phyloP scores from a whole-genome alignment of 2,113 vertebrate species.

The Salvelinus namaycush region DNA sequence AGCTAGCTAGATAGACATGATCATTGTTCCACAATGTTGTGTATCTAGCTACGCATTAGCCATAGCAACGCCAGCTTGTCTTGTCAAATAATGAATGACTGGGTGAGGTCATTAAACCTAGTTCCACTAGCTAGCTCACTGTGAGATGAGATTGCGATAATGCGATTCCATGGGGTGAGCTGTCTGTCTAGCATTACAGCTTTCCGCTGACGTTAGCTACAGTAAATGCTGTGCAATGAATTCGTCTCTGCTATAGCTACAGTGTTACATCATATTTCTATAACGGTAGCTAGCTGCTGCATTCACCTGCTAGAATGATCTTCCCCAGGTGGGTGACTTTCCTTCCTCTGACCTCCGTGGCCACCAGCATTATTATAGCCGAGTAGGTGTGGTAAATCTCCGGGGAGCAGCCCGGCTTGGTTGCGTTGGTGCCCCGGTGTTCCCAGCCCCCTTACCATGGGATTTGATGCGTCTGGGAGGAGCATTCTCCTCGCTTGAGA shows the following conservation, averaged over 20 bases:
- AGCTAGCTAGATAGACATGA: no score
- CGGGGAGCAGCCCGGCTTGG: constrained; percentile 32
- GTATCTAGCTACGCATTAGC: no score
- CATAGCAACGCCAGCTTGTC: no score
- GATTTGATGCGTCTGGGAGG: constrained; percentile 20
- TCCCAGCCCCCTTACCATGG: no score
- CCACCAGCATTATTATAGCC: constrained; percentile 64
- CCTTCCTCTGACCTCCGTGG: constrained; percentile 64
- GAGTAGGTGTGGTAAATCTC: constrained; percentile 33
- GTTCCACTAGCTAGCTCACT: neutral
- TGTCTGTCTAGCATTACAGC: no score
- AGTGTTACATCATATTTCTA: no score
- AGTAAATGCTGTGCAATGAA: no score
- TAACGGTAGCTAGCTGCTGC: no score
- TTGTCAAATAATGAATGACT: neutral
- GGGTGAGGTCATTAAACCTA: neutral
- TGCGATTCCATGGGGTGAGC: no score
- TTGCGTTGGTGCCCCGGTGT: constrained; percentile 14
- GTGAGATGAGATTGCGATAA: neutral
- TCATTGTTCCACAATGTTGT: no score
- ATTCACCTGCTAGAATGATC: constrained; percentile 75
- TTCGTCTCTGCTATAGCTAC: no score
- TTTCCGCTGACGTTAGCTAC: no score
- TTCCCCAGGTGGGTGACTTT: constrained; percentile 75
- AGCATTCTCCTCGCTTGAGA: constrained; percentile 43